Conservation (phyloP, 2,797 vertebrate genomes). For the Trichosurus vulpecula region DNA sequence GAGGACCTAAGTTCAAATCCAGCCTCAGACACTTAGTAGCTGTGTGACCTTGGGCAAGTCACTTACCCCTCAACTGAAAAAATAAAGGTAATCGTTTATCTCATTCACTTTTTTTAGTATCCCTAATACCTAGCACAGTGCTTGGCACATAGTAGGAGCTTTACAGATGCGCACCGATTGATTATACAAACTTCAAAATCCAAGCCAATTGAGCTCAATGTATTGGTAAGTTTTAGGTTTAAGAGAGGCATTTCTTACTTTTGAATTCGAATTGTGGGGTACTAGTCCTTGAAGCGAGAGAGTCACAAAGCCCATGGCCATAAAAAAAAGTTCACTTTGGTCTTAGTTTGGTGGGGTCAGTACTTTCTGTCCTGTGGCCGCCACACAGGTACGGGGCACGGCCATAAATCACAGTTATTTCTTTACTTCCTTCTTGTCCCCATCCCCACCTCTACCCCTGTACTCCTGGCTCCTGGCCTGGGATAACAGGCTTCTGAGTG, state of each 20-base stretch:
- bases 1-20: no score
- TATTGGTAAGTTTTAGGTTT: slow-evolving; percentile 51
- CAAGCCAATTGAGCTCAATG: slow-evolving; percentile 43
- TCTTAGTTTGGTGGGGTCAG: slow-evolving; percentile 41
- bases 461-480: slow-evolving; percentile 22
- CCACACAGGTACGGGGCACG: slow-evolving; percentile 20
- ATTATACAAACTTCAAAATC: slow-evolving; percentile 52
- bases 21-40: no score
- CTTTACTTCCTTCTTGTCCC: slow-evolving; percentile 59
- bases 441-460: slow-evolving; percentile 68
- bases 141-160: no score
- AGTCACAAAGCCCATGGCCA: background rate
- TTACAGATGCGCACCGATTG: no score
- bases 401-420: slow-evolving; percentile 63
- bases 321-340: slow-evolving; percentile 55
- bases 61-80: no score
- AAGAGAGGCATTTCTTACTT: slow-evolving; percentile 52
- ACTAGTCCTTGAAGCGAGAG: slow-evolving; percentile 47
- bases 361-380: slow-evolving; percentile 57
- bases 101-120: background rate
- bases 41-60: no score
- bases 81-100: no score
- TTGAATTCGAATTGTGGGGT: slow-evolving; percentile 60
- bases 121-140: no score
- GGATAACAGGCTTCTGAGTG: slow-evolving; percentile 1